Evolutionary conservation across 2,888 invertebrate genomes (phyloP), one percentile per base, ranked within the genome.

Genomic region (Anagyrus pseudococci): DNA sequence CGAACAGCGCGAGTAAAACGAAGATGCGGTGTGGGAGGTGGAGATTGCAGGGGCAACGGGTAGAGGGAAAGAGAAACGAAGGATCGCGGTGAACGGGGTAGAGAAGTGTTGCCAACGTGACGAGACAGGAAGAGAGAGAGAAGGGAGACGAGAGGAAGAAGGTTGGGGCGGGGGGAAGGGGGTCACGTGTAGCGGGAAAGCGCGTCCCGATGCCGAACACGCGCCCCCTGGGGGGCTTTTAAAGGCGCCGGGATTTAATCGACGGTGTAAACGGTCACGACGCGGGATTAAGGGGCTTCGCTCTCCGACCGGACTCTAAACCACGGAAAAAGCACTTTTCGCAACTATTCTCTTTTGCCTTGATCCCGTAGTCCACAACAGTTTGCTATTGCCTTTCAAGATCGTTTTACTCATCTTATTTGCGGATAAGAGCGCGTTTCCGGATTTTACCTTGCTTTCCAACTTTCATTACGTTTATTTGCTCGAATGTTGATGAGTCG

Each of bases 181-280:
- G 59, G 64, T 64, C 66, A 61, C 58, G 67, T 64, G 63, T 33
- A 37, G 48, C 62, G 53, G 58, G 55, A 61, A 55, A 53, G 44
- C 46, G 64, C 55, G 47, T 44, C 58, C 62, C 55, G 58, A 44
- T 60, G 64, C 66, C 58, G 58, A 60, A 54, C 54, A 43, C 43
- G 63, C 56, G 47, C 44, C 58, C 61, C 50, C 61, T 52, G 57
- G 60, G 62, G 70, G 64, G 72, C 69, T 72, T 72, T 71, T 69
- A 70, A 68, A 8, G 4, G 33, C 4, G 70, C 69, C 61, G 66
- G 71, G 72, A 72, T 75, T 77, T 77, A 76, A 77, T 77, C 71
- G 73, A 72, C 74, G 73, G 66, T 75, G 72, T 74, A 74, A 76
- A 77, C 71, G 73, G 72, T 73, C 72, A 71, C 72, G 69, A 65